A percentile compares a stretch with the other conserved stretches of the same genome.
Conservation (phyloP, 2,113 vertebrate species). For the Hymenochirus boettgeri region DNA sequence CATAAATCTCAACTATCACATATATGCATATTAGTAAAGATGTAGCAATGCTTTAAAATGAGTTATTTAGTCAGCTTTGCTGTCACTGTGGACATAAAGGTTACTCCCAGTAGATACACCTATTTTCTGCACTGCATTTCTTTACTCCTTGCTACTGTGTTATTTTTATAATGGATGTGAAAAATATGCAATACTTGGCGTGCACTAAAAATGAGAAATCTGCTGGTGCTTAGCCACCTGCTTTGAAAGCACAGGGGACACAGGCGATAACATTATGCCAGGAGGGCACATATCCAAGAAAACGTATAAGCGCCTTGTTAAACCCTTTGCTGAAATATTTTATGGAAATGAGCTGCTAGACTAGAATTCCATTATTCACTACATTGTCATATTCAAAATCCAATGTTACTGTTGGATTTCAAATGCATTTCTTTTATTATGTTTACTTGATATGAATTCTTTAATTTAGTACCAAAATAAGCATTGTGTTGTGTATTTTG, state of each 20-base stretch:
- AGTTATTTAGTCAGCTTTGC: constrained; percentile 21
- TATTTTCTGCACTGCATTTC: constrained; percentile 18
- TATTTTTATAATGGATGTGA: constrained; percentile 31
- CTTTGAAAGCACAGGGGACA: constrained; percentile 9
- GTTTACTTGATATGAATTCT: too few species aligned
- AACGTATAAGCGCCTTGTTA: constrained; percentile 1
- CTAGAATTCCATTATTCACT: too few species aligned
- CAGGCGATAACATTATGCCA: constrained; percentile 5
- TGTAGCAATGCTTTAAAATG: constrained; percentile 28
- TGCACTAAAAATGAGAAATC: constrained; percentile 19
- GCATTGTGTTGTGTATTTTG: too few species aligned
- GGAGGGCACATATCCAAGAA: constrained; percentile 24
- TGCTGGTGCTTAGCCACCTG: constrained; percentile 37
- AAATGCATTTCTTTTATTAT: too few species aligned
- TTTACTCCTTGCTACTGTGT: constrained; percentile 21
- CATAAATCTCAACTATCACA: constrained; percentile 26
- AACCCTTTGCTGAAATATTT: background rate
- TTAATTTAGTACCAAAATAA: too few species aligned
- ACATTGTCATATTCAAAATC: too few species aligned
- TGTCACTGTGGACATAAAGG: constrained; percentile 7
- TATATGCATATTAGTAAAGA: constrained; percentile 31
- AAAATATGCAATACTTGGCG: constrained; percentile 34
- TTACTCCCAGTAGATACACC: background rate
- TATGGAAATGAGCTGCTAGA: background rate
- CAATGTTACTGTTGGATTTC: too few species aligned